Conservation (phyloP, 2,113 vertebrate genomes). For the Saguinus midas region DNA sequence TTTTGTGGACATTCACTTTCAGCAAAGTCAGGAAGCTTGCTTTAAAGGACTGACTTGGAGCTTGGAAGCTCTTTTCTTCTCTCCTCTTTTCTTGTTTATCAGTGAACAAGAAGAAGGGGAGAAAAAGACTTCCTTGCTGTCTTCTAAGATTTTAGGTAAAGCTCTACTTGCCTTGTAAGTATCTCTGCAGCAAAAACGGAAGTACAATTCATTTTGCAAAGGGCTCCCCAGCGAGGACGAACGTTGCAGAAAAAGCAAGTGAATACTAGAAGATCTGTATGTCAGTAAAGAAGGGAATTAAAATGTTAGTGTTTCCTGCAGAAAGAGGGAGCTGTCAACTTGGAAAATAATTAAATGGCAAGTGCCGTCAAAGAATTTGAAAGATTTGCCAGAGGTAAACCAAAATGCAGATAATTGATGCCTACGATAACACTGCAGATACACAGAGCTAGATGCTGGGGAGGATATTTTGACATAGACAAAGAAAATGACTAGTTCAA, state of each 20-base stretch:
- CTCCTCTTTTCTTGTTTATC: background rate
- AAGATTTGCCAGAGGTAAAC: background rate
- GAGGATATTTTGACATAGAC: background rate
- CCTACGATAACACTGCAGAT: too few species aligned
- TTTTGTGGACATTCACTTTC: background rate
- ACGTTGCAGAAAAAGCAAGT: background rate
- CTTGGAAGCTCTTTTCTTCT: background rate
- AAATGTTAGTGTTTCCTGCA: slow-evolving; percentile 21
- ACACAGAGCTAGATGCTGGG: accelerated
- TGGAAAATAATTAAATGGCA: background rate
- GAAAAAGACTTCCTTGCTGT: background rate
- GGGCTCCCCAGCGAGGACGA: background rate
- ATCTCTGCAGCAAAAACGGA: background rate
- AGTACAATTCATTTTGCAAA: background rate
- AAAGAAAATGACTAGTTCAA: background rate
- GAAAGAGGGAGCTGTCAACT: background rate
- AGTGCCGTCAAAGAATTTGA: background rate
- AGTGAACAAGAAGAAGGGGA: background rate
- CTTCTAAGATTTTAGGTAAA: background rate
- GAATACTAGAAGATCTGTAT: background rate
- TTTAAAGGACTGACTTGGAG: slow-evolving; percentile 10
- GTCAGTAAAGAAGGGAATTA: background rate
- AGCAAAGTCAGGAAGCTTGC: background rate
- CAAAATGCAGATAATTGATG: background rate
- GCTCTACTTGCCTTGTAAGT: background rate